Conservation (phyloP, 2,888 invertebrate species). For the Ochropacha duplaris region DNA sequence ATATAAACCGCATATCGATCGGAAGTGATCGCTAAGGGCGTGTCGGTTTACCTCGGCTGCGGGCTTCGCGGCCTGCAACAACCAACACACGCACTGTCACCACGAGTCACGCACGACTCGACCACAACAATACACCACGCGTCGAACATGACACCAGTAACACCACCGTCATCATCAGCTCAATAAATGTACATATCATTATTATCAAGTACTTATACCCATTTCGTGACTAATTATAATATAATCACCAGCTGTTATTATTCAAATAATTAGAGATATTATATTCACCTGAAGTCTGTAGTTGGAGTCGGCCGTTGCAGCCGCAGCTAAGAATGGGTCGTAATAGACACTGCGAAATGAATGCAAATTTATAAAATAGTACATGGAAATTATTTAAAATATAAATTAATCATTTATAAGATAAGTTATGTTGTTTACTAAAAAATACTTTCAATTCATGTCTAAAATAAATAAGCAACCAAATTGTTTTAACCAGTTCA, state of each 20-base stretch:
- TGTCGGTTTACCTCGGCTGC: constrained; percentile 85
- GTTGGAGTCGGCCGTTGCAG: constrained; percentile 92
- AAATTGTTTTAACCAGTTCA: constrained; percentile 1
- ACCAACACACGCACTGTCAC: constrained; percentile 81
- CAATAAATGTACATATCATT: constrained; percentile 7
- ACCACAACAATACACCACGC: constrained; percentile 9
- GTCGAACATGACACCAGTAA: constrained; percentile 8
- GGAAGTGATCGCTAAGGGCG: constrained; percentile 56
- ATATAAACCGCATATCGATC: constrained; percentile 58
- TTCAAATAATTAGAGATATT: constrained; percentile 6
- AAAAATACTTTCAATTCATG: constrained; percentile 4
- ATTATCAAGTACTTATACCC: not conserved
- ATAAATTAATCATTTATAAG: not conserved
- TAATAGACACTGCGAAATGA: constrained; percentile 93
- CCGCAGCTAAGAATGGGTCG: constrained; percentile 97
- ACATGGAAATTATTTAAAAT: not conserved
- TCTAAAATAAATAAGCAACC: constrained; percentile 13
- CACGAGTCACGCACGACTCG: no score
- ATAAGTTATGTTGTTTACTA: not conserved
- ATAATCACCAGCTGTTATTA: not conserved
- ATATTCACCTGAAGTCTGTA: constrained; percentile 93
- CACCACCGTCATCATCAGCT: constrained; percentile 4
- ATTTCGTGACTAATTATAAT: no score
- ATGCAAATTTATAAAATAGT: constrained; percentile 28
- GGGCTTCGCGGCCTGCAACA: constrained; percentile 88